Conservation (phyloP, 2,797 vertebrate genomes). For the Moxostoma hubbsi region DNA sequence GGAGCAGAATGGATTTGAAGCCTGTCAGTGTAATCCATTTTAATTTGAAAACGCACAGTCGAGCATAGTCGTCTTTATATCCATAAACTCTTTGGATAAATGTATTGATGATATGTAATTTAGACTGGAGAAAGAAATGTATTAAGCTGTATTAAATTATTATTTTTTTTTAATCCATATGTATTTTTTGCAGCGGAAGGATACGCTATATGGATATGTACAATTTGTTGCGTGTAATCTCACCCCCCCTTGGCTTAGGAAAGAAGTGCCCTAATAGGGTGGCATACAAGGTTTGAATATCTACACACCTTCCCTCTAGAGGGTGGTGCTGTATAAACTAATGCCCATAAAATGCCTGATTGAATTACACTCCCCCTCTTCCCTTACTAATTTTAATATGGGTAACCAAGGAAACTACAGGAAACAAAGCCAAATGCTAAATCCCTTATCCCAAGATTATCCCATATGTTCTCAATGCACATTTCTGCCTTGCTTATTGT, state of each 20-base stretch:
- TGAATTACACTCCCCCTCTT: slow-evolving; percentile 51
- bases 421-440: slow-evolving; percentile 72
- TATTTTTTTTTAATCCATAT: slow-evolving; percentile 73
- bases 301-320: slow-evolving; percentile 64
- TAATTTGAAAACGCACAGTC: slow-evolving; percentile 14
- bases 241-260: slow-evolving; percentile 95
- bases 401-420: slow-evolving; percentile 70
- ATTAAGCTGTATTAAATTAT: neutral
- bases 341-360: slow-evolving; percentile 39
- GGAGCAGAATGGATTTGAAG: slow-evolving; percentile 48
- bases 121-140: neutral
- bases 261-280: slow-evolving; percentile 97
- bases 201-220: slow-evolving; percentile 98
- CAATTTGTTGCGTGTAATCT: slow-evolving; percentile 96
- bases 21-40: slow-evolving; percentile 44
- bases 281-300: slow-evolving; percentile 96
- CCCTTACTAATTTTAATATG: slow-evolving; percentile 77
- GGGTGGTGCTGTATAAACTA: slow-evolving; percentile 63
- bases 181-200: slow-evolving; percentile 89
- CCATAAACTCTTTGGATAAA: neutral
- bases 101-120: slow-evolving; percentile 3
- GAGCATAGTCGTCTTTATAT: slow-evolving; percentile 15
- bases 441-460: slow-evolving; percentile 24
- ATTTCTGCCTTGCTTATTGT: slow-evolving; percentile 9
- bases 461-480: slow-evolving; percentile 16